These are phyloP conservation scores for Sebastes glaucus DNA, from an alignment of 2,797 vertebrate genomes.

Conservation along the genomic window DNA sequence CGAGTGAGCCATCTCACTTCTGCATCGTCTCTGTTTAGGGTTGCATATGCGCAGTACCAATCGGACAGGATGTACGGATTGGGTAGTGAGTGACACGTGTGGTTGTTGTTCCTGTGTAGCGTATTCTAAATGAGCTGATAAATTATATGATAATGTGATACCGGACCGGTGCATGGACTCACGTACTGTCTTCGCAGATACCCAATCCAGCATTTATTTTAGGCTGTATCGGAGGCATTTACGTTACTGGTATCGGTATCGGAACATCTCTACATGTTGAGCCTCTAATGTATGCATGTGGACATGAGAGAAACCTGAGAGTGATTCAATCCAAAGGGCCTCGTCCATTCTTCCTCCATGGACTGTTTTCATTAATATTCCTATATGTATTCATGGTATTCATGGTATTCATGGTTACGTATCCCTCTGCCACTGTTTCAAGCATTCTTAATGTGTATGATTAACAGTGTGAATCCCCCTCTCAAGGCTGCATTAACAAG, in stretches of 20 bases:
- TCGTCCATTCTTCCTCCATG: neutral
- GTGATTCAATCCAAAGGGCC: neutral
- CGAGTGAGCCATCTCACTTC: fast-evolving
- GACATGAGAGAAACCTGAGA: neutral
- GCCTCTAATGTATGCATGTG: neutral
- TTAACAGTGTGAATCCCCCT: constrained; percentile 35
- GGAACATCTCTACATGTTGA: neutral
- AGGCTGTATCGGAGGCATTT: no score
- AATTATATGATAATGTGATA: no score
- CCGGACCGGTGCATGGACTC: no score
- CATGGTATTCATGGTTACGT: constrained; percentile 5
- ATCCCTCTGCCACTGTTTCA: neutral
- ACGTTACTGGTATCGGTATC: no score
- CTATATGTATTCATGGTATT: constrained; percentile 6
- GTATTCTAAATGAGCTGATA: no score
- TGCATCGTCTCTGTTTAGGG: neutral
- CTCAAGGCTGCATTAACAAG: constrained; percentile 31
- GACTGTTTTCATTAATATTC: neutral
- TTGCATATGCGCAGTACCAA: neutral
- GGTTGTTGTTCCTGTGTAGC: no score
- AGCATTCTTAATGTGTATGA: constrained; percentile 12
- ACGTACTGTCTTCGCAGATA: no score
- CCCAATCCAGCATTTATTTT: no score
- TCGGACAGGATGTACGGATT: neutral
- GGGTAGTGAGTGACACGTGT: no score